phyloP scores from a whole-genome alignment of 2,797 vertebrate genomes.

The Chrysocyon brachyurus region DNA sequence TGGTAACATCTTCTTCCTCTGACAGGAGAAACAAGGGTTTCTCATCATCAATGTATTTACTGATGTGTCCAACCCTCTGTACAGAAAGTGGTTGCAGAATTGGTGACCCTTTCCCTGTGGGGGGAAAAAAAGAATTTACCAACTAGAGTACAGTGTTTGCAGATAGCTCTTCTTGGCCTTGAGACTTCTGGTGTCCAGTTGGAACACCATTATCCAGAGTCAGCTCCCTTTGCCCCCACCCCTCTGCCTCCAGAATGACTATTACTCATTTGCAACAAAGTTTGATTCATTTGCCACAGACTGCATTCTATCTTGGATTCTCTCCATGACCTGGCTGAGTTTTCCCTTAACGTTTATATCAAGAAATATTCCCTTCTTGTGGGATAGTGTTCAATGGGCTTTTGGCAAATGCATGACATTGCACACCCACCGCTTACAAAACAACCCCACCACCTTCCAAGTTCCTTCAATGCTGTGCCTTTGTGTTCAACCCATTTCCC shows the following conservation, averaged over 20 bases:
- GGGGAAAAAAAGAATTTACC: neutral
- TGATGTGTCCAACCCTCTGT: neutral
- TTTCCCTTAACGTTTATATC: neutral
- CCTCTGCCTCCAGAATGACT: neutral
- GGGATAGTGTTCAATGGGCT: neutral
- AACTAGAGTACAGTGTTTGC: neutral
- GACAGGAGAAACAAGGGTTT: neutral
- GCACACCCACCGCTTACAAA: neutral
- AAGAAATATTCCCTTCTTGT: neutral
- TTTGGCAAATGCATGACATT: neutral
- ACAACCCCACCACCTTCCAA: neutral
- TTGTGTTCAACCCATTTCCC: neutral
- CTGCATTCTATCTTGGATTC: neutral
- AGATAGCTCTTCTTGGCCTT: neutral
- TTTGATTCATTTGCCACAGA: neutral
- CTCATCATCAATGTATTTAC: neutral
- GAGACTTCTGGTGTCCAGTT: neutral
- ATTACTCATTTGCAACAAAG: neutral
- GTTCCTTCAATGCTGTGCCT: too few relatives aligned
- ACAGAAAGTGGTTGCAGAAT: neutral
- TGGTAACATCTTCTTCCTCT: neutral
- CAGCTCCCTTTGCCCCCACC: too few relatives aligned
- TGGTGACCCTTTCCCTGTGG: neutral
- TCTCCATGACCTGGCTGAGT: neutral
- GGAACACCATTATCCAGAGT: neutral